A percentile compares a stretch with the other conserved stretches of the same genome.
Evolutionary conservation across 2,797 vertebrate genomes (phyloP).

Genomic region (Paguma larvata): DNA sequence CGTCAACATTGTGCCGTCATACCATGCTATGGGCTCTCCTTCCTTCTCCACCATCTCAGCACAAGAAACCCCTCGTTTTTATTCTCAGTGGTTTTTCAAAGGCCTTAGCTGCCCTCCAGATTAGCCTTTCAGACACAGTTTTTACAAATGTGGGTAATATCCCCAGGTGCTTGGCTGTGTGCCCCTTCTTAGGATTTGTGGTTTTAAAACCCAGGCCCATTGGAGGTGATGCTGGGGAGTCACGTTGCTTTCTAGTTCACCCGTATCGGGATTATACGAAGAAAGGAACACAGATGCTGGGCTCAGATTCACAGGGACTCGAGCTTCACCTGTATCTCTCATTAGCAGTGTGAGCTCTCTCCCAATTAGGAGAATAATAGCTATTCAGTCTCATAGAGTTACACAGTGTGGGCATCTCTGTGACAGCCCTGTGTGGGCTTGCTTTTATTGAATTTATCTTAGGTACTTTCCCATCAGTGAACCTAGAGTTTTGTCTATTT

Average conservation of each 20-base stretch:
- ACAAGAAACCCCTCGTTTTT: constrained; percentile 23
- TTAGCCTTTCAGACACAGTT: not conserved
- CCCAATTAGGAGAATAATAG: not conserved
- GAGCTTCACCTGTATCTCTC: not conserved
- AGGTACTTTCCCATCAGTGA: not conserved
- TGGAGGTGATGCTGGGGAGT: not conserved
- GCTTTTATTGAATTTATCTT: not conserved
- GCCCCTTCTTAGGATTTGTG: not conserved
- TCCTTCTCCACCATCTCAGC: not conserved
- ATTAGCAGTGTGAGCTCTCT: not conserved
- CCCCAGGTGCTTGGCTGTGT: not conserved
- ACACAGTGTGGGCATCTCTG: not conserved
- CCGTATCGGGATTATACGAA: not conserved
- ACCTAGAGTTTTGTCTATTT: not conserved
- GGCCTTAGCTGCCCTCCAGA: not conserved
- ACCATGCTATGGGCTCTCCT: not conserved
- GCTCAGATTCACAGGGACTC: not conserved
- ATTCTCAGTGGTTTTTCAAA: constrained; percentile 30
- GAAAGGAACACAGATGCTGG: not conserved
- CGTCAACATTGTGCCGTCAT: not conserved
- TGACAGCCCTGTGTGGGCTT: not conserved
- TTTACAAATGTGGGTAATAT: not conserved
- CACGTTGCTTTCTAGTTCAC: not conserved
- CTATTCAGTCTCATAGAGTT: not conserved
- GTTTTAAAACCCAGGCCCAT: not conserved